Base-by-base conservation (phyloP, 2,113 vertebrate genomes). In the Anhinga rufa region DNA sequence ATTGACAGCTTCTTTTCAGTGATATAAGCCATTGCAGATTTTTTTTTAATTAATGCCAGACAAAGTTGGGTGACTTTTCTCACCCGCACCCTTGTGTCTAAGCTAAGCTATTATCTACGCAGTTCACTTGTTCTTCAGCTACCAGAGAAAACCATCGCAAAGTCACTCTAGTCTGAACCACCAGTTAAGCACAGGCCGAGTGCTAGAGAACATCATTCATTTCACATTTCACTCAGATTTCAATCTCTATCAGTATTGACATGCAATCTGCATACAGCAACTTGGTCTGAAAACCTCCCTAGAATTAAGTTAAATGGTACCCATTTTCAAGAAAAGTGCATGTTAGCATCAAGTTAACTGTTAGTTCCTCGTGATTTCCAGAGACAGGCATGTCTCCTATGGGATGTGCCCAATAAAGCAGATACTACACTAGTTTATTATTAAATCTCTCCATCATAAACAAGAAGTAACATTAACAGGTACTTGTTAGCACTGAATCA, bases 401-500 rank as follows among this genome's bases (percentile, higher is more conserved):
- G 10, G 48, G 38, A 19, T 46, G 21, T 17, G 65, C 75, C 81
- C 10, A 1, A 17, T 1, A 68, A 48, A 1, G 1, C 26, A 66
- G 40, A 22, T 26, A 32, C 4, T 12, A 1, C 32, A 42, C 32
- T 32, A 71, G 34, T 69, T 36, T 34, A 18, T 28, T 22, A 79
- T 69, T 93, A 72, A 88, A 90, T 12, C 49, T 49, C 64, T 65
- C 64, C 68, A 74, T 66, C 91, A 60, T 48, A 92, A 97, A 83
- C 71, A 94, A 82, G 76, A 46, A 78, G 31, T 28, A 94, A 79
- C 71, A 79, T 61, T 68, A 96, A 84, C 80, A 95, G 85, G 85
- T 58, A 72, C 74, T 91, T 69, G 82, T 86, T 91, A 83, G 85
- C 68, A 82, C 34, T 94, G 89, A 97, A 92, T 95, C 79, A 94